Conservation (phyloP, 1,140 invertebrate genomes). For the Rhagoletis pomonella region DNA sequence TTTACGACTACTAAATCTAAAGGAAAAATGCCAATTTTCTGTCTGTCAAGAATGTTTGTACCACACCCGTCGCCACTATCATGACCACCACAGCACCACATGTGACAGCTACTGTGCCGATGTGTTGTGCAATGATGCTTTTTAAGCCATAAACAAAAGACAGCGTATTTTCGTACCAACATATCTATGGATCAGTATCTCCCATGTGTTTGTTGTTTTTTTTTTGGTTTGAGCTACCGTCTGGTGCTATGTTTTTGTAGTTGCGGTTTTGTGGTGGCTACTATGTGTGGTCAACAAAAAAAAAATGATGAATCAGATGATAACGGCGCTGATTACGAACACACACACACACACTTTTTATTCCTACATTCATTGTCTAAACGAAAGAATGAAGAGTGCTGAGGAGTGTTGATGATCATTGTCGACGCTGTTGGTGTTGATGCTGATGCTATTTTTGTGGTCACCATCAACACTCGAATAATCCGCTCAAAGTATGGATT, state of each 20-base stretch:
- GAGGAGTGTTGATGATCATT: conserved; percentile 40
- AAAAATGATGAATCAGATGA: not conserved
- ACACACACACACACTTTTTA: too few relatives aligned
- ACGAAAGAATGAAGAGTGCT: not conserved
- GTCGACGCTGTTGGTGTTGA: conserved; percentile 39
- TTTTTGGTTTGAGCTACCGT: conserved; percentile 19
- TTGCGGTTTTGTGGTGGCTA: conserved; percentile 19
- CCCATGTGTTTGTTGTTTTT: not conserved
- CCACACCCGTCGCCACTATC: not conserved
- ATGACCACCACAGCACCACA: not conserved
- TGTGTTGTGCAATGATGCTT: conserved; percentile 27
- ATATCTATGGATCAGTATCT: not conserved
- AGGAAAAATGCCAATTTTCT: too few relatives aligned
- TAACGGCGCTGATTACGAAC: not conserved
- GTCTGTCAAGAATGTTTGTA: not conserved
- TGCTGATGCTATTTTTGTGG: conserved; percentile 51
- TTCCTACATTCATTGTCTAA: too few relatives aligned
- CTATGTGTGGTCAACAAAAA: not conserved
- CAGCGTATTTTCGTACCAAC: not conserved
- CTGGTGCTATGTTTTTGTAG: conserved; percentile 19
- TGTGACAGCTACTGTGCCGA: conserved; percentile 6
- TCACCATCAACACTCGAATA: too few relatives aligned
- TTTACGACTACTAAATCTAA: not conserved
- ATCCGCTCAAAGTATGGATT: not conserved
- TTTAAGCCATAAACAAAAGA: conserved; percentile 47